Base-by-base conservation (phyloP, 2,888 invertebrate species). In the Watsonalla cultraria region DNA sequence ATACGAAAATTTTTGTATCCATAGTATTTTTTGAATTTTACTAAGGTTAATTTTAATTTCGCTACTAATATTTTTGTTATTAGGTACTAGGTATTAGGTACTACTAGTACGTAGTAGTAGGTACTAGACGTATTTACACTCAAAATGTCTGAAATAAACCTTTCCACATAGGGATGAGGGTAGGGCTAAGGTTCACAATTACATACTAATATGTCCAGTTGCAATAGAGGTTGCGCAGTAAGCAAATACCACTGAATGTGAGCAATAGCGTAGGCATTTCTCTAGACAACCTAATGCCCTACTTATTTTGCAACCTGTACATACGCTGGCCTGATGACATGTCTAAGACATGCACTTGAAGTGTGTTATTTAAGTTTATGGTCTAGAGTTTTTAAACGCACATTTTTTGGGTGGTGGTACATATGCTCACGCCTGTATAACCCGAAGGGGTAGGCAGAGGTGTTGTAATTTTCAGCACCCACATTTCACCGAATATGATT, bases 241-340 rank as follows among this genome's bases (percentile, higher is more conserved):
- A 65, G 68, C 75, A 79, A 82, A 82, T 69, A 75, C 58, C 63
- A 66, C 64, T 65, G 65, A 65, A 66, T 66, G 60, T 55, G 62
- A 64, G 65, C 64, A 66, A 71, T 71, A 62, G 65, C 65, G 65
- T 70, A 73, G 72, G 64, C 70, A 80, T 80, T 80, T 79, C 76
- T 71, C 64, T 71, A 62, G 64, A 68, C 68, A 82, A 80, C 77
- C 80, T 63, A 74, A 62, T 76, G 74, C 56, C 84, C 80, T 62
- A 81, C 74, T 72, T 78, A 60, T 60, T 59, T 47, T 60, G 56
- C 62, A 57, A 55, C 55, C 56, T 61, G 51, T 55, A 53, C 51
- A 48, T 34, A 35, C 39, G 15, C 5, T 13, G 35, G 48, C 11
- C 11, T 11, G 9, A 35, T 35, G 15, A 24, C 5, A 46, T 24